Evolutionary conservation across 2,888 invertebrate species (phyloP), one percentile per base, ranked within the genome.

Genomic region (Teleogryllus oceanicus): DNA sequence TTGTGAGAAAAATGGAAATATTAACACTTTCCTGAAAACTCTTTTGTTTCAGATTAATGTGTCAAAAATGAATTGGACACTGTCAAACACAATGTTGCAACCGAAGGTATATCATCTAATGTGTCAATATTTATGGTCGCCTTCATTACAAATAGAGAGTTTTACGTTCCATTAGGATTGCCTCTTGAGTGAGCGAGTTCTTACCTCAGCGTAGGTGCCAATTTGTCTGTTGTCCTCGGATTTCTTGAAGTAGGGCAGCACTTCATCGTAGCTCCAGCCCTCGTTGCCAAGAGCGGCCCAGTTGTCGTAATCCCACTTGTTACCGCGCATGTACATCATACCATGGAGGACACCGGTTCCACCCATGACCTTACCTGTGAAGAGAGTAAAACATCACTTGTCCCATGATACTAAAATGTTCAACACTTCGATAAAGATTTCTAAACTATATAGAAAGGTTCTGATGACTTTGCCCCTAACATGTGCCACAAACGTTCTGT

Each of bases 251-350:
- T 96, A 96, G 4, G 93, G 94, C 78, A 96, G 87, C 2, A 96
- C 93, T 83, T 94, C 91, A 75, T 92, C 90, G 87, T 94, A 96
- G 11, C 92, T 92, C 97, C 97, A 97, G 16, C 96, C 97, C 0
- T 90, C 89, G 86, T 96, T 96, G 1, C 96, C 97, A 74, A 92
- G 88, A 0, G 90, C 89, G 62, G 94, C 94, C 97, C 97, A 97
- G 49, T 91, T 89, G 86, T 96, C 95, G 88, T 95, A 97, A 85
- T 97, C 96, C 81, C 92, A 91, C 83, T 91, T 90, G 85, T 96
- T 96, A 79, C 97, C 97, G 78, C 97, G 90, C 18, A 96, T 92
- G 88, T 97, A 97, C 51, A 96, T 91, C 96, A 97, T 96, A 16
- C 95, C 94, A 86, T 97, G 97, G 1, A 96, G 90, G 2, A 95